phyloP scores from a whole-genome alignment of 2,797 vertebrate species.

The Poecilia velifera region DNA sequence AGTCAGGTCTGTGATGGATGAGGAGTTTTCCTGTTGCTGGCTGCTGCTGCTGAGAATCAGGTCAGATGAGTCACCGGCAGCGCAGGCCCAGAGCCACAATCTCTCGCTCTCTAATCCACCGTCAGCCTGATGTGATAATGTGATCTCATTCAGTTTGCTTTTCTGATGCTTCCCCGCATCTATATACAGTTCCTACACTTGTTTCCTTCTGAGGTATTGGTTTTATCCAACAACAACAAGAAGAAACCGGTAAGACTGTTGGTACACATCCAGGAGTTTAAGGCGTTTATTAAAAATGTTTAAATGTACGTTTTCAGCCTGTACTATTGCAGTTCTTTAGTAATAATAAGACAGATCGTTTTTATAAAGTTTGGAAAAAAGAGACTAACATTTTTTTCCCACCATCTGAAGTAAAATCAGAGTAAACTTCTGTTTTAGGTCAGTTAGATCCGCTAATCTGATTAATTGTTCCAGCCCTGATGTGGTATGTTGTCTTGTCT shows the following conservation, averaged over 20 bases:
- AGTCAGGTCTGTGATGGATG: slow-evolving; percentile 34
- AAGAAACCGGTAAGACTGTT: background rate
- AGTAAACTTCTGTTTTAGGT: background rate
- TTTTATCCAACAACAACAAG: background rate
- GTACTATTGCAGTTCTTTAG: background rate
- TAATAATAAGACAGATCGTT: background rate
- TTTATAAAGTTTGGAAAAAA: background rate
- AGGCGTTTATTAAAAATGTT: background rate
- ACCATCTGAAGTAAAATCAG: background rate
- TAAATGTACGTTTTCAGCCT: background rate
- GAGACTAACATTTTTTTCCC: background rate
- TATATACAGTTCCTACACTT: slow-evolving; percentile 13
- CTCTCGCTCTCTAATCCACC: slow-evolving; percentile 68
- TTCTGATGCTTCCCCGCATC: slow-evolving; percentile 29
- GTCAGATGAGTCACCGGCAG: slow-evolving; percentile 77
- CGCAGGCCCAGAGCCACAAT: slow-evolving; percentile 59
- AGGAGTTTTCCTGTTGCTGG: slow-evolving; percentile 23
- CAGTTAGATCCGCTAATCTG: background rate
- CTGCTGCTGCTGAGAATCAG: slow-evolving; percentile 66
- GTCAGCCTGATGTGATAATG: slow-evolving; percentile 65
- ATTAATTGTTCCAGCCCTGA: background rate
- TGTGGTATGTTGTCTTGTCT: background rate
- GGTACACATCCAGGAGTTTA: background rate
- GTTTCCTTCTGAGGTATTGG: background rate
- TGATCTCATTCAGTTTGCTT: slow-evolving; percentile 59